Evolutionary conservation across 2,888 invertebrate species (phyloP), one percentile per base, ranked within the genome.

Genomic region (Cryptocephalus moraei): DNA sequence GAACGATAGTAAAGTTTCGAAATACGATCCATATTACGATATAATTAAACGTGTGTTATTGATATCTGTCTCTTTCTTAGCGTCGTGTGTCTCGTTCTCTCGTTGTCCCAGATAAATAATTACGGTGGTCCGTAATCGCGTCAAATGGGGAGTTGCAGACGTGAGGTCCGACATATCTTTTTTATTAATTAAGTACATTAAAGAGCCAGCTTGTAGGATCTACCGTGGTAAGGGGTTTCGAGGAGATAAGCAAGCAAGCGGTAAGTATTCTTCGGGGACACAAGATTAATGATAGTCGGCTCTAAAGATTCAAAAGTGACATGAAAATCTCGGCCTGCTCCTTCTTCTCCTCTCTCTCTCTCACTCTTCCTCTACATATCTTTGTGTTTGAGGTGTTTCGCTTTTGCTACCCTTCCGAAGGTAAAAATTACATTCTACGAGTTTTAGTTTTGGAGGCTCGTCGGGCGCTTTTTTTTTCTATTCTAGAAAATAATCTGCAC

Each of bases 281-380:
- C 52, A 70, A 69, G 71, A 71, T 71, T 71, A 71, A 71, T 71
- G 71, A 71, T 70, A 62, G 64, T 61, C 60, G 55, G 65, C 62
- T 63, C 67, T 64, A 67, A 56, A 68, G 69, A 69, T 71, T 70
- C 69, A 69, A 71, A 71, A 70, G 70, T 70, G 71, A 71, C 71
- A 71, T 63, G 71, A 68, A 71, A 71, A 71, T 71, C 70, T 71
- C 67, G 62, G 68, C 64, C 67, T 66, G 63, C 65, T 65, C 65
- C 63, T 36, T 63, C 63, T 61, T 62, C 61, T 65, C 62, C 63
- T 60, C 22, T 63, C 63, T 61, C 62, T 61, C 65, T 62, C 63
- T 60, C 22, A 4, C 22, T 22, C 22, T 22, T 62, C 61, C 62
- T 61, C 65, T 62, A 63, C 60, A 64, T 63, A 63, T 63, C 62